These are phyloP conservation scores for Larimichthys polyactis DNA, from an alignment of 2,113 vertebrate genomes.

Conservation along the genomic window DNA sequence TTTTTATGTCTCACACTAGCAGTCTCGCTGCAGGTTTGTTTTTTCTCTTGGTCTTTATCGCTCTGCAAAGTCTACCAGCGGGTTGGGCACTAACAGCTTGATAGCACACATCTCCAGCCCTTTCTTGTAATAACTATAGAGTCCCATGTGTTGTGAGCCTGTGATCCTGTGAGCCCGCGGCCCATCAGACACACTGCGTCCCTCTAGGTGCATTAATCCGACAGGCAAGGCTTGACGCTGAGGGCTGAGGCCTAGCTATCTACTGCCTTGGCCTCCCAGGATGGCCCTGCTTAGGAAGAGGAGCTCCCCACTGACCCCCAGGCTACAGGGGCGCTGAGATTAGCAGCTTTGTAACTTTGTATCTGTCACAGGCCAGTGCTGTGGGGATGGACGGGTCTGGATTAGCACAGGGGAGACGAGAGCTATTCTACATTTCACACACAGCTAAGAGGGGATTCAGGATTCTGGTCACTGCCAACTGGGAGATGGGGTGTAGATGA, in stretches of 20 bases:
- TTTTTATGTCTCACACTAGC: conserved; percentile 28
- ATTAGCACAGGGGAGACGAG: conserved; percentile 79
- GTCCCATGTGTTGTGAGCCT: conserved; percentile 47
- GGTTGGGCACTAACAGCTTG: conserved; percentile 6
- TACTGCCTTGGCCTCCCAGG: conserved; percentile 68
- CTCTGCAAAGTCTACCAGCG: background rate
- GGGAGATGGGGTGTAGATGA: conserved; percentile 59
- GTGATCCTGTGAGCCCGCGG: conserved; percentile 55
- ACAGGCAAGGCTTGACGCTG: conserved; percentile 61
- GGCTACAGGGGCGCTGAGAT: conserved; percentile 74
- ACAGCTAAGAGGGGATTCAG: conserved; percentile 74
- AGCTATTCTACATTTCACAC: conserved; percentile 77
- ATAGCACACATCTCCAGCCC: conserved; percentile 37
- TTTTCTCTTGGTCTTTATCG: conserved; percentile 28
- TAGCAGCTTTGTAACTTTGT: conserved; percentile 77
- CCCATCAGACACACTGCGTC: conserved; percentile 66
- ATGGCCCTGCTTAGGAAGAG: conserved; percentile 75
- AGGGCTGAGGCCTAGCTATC: conserved; percentile 62
- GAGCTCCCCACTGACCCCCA: conserved; percentile 72
- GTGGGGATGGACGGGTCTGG: conserved; percentile 67
- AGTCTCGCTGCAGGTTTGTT: conserved; percentile 28
- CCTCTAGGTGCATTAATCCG: conserved; percentile 74
- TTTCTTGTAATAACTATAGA: conserved; percentile 35
- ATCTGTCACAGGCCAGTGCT: conserved; percentile 77
- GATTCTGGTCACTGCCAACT: conserved; percentile 68